These are phyloP conservation scores for Planococcus citri DNA, from an alignment of 1,140 invertebrate genomes.

Conservation along the genomic window DNA sequence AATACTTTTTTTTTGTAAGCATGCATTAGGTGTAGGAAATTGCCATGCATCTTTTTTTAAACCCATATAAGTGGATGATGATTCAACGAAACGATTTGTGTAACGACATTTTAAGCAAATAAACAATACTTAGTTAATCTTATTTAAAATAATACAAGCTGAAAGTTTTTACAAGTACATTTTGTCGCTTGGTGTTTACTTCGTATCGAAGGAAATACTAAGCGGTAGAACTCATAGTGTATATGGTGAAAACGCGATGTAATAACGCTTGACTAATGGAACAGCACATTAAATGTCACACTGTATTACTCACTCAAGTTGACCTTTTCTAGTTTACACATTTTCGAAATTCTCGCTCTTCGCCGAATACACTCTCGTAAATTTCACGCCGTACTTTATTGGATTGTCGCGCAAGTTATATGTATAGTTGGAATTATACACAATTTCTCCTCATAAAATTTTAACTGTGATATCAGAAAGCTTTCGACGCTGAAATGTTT, in stretches of 20 bases:
- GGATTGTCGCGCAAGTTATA: not conserved
- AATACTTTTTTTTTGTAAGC: too few species aligned
- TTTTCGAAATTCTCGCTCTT: not conserved
- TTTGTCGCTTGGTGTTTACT: not conserved
- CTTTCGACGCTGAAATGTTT: not conserved
- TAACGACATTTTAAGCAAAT: too few species aligned
- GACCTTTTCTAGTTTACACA: slow-evolving; percentile 2
- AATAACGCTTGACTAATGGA: slow-evolving; percentile 3
- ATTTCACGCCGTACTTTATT: not conserved
- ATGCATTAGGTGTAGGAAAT: too few species aligned
- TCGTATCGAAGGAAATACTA: not conserved
- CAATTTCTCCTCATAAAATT: not conserved
- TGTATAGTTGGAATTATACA: not conserved
- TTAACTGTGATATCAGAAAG: not conserved
- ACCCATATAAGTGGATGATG: too few species aligned
- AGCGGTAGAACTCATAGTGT: not conserved
- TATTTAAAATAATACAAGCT: not conserved
- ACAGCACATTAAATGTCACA: slow-evolving; percentile 1
- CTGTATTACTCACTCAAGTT: slow-evolving; percentile 3
- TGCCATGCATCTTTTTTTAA: too few species aligned
- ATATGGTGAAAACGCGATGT: not conserved
- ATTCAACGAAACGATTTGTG: not conserved
- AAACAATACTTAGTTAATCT: not conserved
- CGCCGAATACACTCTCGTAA: not conserved
- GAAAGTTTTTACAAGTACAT: not conserved